phyloP scores from a whole-genome alignment of 2,888 invertebrate species.

The Boloria euphrosyne region DNA sequence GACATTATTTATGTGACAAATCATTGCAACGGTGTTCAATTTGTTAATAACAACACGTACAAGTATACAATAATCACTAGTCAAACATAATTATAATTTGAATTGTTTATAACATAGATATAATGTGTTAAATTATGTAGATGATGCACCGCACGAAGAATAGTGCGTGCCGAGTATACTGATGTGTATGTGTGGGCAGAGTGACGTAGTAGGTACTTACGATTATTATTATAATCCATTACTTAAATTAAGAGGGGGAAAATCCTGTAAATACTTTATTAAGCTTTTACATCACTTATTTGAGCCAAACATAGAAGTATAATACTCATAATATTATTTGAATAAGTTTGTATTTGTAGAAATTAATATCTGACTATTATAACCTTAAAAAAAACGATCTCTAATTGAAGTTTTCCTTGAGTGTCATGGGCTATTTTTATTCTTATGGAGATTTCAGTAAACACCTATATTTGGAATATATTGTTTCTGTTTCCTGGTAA shows the following conservation, averaged over 20 bases:
- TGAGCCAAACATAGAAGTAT: not conserved
- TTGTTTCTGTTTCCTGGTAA: no score
- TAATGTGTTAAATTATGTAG: slow-evolving; percentile 27
- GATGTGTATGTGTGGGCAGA: slow-evolving; percentile 4
- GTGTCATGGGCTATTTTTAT: no score
- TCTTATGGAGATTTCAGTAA: no score
- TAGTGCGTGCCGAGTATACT: slow-evolving; percentile 21
- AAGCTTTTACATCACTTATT: not conserved
- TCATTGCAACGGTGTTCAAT: no score
- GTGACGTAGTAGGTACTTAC: not conserved
- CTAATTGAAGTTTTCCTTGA: no score
- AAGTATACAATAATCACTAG: no score
- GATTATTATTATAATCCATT: slow-evolving; percentile 11
- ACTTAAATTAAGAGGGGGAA: slow-evolving; percentile 8
- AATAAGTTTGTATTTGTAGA: not conserved
- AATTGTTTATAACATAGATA: slow-evolving; percentile 21
- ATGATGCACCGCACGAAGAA: slow-evolving; percentile 12
- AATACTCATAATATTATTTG: not conserved
- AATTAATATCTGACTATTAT: no score
- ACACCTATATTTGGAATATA: no score
- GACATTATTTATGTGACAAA: no score
- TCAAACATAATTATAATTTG: slow-evolving; percentile 14
- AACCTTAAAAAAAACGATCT: no score
- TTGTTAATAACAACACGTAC: no score
- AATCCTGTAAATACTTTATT: slow-evolving; percentile 9